These are phyloP conservation scores for Anneissia japonica DNA, from an alignment of 35 echinoderm and acorn worm species.

Conservation along the genomic window DNA sequence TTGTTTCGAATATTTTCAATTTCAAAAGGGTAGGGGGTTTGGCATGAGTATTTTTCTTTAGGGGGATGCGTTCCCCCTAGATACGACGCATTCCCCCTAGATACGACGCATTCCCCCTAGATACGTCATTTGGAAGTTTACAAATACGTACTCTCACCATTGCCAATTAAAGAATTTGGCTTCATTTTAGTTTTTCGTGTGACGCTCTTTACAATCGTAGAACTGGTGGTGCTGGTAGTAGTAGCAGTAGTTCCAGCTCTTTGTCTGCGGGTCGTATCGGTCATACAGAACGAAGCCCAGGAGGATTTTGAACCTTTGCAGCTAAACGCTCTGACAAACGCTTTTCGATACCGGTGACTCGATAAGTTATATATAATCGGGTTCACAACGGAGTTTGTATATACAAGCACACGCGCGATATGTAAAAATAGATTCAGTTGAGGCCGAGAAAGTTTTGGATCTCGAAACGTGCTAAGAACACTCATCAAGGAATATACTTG, in stretches of 20 bases:
- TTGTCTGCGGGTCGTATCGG: background rate
- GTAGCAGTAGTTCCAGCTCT: background rate
- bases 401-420: conserved; percentile 7
- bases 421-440: background rate
- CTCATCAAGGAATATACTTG: conserved; percentile 23
- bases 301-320: background rate
- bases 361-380: conserved; percentile 40
- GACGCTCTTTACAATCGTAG: too few species aligned
- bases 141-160: too few species aligned
- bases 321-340: conserved; percentile 25
- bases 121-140: too few species aligned
- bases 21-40: too few species aligned
- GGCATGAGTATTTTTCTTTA: too few species aligned
- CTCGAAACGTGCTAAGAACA: background rate
- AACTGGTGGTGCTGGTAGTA: background rate
- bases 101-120: too few species aligned
- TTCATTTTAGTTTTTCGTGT: too few species aligned
- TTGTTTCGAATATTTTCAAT: too few species aligned
- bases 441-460: background rate
- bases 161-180: too few species aligned
- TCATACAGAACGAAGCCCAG: background rate
- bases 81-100: too few species aligned
- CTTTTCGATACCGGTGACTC: conserved; percentile 28
- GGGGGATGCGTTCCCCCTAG: too few species aligned
- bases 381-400: conserved; percentile 31